Base-by-base conservation (phyloP, 2,113 vertebrate genomes). In the Podiceps cristatus region DNA sequence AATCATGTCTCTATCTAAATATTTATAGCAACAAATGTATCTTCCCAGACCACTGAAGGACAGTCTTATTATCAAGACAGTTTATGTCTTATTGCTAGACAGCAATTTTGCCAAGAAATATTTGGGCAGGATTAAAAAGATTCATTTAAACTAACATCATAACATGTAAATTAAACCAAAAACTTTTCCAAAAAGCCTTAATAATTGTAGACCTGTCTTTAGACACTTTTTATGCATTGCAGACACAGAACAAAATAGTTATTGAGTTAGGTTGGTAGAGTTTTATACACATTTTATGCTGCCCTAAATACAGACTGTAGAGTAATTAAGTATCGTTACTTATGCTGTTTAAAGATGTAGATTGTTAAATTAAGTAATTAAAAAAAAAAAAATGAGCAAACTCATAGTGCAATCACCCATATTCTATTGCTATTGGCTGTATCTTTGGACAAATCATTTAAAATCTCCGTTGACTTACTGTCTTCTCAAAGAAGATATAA, bases 21-120 rank as follows among this genome's bases (percentile, higher is more conserved):
- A 93, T 90, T 93, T 95, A 64, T 64, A 79, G 13, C 49, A 94
- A 49, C 40, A 87, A 60, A 85, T 45, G 18, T 73, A 59, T 93
- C 50, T 18, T 78, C 42, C 16, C 37, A 66, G 58, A 47, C 18
- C 81, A 50, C 40, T 31, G 50, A 80, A 79, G 73, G 45, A 80
- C 45, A 79, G 1, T 1, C 18, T 67, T 77, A 37, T 79, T 94
- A 82, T 23, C 19, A 75, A 72, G 31, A 44, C 7, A 82, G 13
- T 59, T 88, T 79, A 56, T 91, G 37, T n/a, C n/a, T n/a, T n/a
- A n/a, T n/a, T n/a, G n/a, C n/a, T 68, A 55, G 20, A 75, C 12
- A 44, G 3, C 5, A 60, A 37, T 79, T 82, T 86, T 86, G 10
- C 23, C 58, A 18, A 79, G 22, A 90, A 96, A 76, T 66, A 58